Evolutionary conservation across 2,888 invertebrate genomes (phyloP).

Genomic region (Callyntrura sp.): DNA sequence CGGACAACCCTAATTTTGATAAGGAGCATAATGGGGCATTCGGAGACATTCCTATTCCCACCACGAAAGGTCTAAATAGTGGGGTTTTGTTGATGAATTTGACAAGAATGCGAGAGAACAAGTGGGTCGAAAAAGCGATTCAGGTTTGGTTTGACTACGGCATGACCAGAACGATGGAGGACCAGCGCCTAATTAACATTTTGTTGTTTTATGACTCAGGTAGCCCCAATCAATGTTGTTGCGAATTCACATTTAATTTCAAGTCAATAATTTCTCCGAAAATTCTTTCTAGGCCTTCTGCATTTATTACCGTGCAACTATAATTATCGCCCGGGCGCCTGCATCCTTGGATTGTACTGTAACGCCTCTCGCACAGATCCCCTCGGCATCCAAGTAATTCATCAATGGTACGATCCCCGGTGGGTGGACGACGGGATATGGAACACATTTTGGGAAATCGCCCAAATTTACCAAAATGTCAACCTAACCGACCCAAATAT

Average conservation of each 20-base stretch:
- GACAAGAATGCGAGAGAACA: conserved; percentile 39
- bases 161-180: neutral
- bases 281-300: neutral
- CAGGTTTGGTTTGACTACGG: neutral
- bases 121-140: neutral
- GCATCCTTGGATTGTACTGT: conserved; percentile 8
- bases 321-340: conserved; percentile 14
- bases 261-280: neutral
- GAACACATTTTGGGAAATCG: neutral
- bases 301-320: conserved; percentile 31
- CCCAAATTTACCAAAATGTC: neutral
- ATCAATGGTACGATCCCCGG: neutral
- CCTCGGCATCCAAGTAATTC: conserved; percentile 43
- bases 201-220: neutral
- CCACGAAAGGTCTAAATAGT: conserved; percentile 33
- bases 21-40: neutral
- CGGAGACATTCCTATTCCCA: conserved; percentile 25
- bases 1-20: neutral
- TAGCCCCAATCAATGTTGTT: too few relatives aligned
- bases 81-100: conserved; percentile 57
- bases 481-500: neutral
- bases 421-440: neutral
- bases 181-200: conserved; percentile 34
- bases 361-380: neutral
- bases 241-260: too few relatives aligned